Percentiles rank a stretch among this genome's conserved stretches.
Conservation (phyloP, 2,113 vertebrate species). For the Toxostoma redivivum region DNA sequence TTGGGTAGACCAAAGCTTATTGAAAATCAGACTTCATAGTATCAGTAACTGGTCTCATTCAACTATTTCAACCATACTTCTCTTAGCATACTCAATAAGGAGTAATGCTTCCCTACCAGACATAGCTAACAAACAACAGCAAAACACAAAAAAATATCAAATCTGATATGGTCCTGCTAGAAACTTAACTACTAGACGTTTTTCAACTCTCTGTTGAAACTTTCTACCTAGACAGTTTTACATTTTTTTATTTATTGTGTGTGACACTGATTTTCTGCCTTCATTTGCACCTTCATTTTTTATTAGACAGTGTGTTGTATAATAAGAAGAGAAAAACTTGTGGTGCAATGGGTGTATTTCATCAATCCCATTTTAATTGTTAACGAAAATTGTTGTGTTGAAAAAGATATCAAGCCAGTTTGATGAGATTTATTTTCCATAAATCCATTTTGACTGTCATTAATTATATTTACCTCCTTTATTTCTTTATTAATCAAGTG, state of each 20-base stretch:
- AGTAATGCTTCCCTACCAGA: not conserved
- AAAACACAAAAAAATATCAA: not conserved
- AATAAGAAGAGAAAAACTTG: not conserved
- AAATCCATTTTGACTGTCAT: not conserved
- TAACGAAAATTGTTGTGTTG: not conserved
- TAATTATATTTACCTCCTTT: not conserved
- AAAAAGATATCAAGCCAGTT: not conserved
- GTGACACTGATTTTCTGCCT: not conserved
- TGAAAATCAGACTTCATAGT: not conserved
- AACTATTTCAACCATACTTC: not conserved
- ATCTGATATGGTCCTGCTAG: not conserved
- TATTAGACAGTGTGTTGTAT: not conserved
- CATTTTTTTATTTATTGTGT: not conserved
- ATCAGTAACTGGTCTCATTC: not conserved
- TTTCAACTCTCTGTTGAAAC: not conserved
- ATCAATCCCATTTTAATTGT: not conserved
- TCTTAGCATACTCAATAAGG: not conserved
- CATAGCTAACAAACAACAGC: not conserved
- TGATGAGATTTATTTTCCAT: not conserved
- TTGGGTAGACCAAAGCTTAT: not conserved
- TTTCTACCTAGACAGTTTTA: not conserved
- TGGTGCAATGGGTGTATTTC: not conserved
- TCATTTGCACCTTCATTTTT: not conserved
- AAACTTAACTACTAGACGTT: not conserved
- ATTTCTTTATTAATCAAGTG: slow-evolving; percentile 7